Base-by-base conservation (phyloP, 1,140 invertebrate genomes). In the Drosophila malerkotliana region DNA sequence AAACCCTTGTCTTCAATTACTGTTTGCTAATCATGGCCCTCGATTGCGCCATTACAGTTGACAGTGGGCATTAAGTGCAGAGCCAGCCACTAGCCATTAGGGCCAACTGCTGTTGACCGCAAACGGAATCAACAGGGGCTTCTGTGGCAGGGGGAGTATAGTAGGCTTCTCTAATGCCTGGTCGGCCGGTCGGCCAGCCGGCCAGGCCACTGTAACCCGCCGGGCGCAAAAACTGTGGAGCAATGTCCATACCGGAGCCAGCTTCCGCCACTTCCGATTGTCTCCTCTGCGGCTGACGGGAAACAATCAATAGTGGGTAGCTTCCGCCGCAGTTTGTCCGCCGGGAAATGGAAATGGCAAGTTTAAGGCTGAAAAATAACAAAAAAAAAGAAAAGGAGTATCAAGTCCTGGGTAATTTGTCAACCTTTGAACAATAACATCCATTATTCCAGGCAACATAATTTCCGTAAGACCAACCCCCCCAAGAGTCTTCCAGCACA, bases 271-370 rank as follows among this genome's bases (percentile, higher is more conserved):
- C 18, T 32, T 10, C 64, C 44, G 59, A 72, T 66, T 61, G 56
- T 18, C 30, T 24, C 52, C 44, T 21, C 72, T 77, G 75, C 55
- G 56, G 60, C 48, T 75, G 72, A 72, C 68, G 72, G 77, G 59
- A 89, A 71, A 72, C 77, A 77, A 85, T 85, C 79, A 77, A 82
- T 85, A 75, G 75, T 67, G 62, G 67, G 58, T 55, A 64, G 69
- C 73, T 79, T 79, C 82, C 79, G 77, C 74, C 64, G 51, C 57
- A 64, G 69, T 77, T 73, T 77, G 68, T 14, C 39, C n/a, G 14
- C 12, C 39, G 32, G 32, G 34, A 44, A 37, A 48, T 7, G 39
- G 41, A 2, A 44, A 47, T 47, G 37, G 26, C 44, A 15, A 39
- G 8, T 15, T 59, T 10, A 14, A 47, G 28, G 4, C 21, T 56